phyloP scores from a whole-genome alignment of 2,113 vertebrate species.

The Xyliphius kryptos region DNA sequence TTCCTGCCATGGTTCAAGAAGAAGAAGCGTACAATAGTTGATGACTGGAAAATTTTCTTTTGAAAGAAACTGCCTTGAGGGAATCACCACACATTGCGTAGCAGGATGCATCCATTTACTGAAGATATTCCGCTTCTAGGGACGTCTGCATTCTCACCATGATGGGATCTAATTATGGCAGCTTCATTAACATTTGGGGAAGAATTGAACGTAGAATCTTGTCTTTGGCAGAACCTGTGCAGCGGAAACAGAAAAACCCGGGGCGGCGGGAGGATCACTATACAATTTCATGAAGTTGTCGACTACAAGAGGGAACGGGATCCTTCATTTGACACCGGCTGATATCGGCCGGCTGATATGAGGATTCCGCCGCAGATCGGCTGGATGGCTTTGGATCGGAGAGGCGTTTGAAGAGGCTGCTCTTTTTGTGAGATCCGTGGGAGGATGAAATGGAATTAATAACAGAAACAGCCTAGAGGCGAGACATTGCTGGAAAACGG shows the following conservation, averaged over 20 bases:
- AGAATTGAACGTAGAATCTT: too few relatives aligned
- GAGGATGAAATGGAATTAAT: constrained; percentile 44
- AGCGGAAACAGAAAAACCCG: neutral
- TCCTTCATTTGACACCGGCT: neutral
- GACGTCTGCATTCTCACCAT: too few relatives aligned
- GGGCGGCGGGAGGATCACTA: neutral
- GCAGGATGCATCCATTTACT: too few relatives aligned
- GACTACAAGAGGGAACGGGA: neutral
- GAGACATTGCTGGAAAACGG: constrained; percentile 59
- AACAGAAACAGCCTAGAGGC: constrained; percentile 50
- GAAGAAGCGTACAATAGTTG: too few relatives aligned
- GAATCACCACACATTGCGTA: too few relatives aligned
- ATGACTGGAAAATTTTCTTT: too few relatives aligned
- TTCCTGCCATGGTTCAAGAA: too few relatives aligned
- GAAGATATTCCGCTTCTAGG: too few relatives aligned
- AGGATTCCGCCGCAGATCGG: constrained; percentile 7
- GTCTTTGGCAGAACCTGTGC: neutral
- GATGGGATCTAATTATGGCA: neutral
- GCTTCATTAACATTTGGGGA: too few relatives aligned
- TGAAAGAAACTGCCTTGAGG: too few relatives aligned
- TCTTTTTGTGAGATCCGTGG: constrained; percentile 8
- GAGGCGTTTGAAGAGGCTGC: constrained; percentile 11
- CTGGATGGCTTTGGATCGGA: neutral
- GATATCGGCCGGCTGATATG: neutral
- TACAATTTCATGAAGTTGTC: neutral